Conservation (phyloP, 2,888 invertebrate species). For the Podabrus alpinus region DNA sequence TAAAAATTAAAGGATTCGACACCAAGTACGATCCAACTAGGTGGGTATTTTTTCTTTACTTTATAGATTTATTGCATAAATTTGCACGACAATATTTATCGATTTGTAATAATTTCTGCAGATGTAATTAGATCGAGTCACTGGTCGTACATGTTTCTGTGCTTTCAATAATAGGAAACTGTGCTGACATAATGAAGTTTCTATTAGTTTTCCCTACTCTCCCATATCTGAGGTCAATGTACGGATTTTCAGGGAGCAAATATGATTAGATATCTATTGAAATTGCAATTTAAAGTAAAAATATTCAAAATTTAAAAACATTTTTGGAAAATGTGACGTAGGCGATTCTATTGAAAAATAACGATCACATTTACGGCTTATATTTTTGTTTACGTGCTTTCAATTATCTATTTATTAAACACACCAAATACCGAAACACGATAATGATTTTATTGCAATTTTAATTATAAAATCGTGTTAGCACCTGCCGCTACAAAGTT, state of each 20-base stretch:
- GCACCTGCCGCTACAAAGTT: background rate
- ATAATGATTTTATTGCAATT: background rate
- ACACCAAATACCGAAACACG: background rate
- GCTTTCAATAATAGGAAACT: background rate
- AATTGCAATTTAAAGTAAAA: too few relatives aligned
- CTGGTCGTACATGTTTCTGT: constrained; percentile 6
- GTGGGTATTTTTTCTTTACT: constrained; percentile 54
- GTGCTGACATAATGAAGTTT: constrained; percentile 3
- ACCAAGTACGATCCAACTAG: constrained; percentile 81
- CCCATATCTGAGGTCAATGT: background rate
- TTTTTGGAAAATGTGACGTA: background rate
- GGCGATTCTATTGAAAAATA: background rate
- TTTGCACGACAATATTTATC: constrained; percentile 1
- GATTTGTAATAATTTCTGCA: constrained; percentile 7
- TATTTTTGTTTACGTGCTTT: background rate
- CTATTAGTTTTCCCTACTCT: background rate
- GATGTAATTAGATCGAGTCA: constrained; percentile 13
- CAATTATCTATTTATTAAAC: background rate
- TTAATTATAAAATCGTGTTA: background rate
- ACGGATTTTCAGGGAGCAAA: background rate
- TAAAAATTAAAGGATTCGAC: constrained; percentile 84
- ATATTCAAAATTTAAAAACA: too few relatives aligned
- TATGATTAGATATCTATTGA: background rate
- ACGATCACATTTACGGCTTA: background rate
- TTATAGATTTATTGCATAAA: background rate